These are phyloP conservation scores for Lophochroa leadbeateri DNA, from an alignment of 2,113 vertebrate species.

Conservation along the genomic window DNA sequence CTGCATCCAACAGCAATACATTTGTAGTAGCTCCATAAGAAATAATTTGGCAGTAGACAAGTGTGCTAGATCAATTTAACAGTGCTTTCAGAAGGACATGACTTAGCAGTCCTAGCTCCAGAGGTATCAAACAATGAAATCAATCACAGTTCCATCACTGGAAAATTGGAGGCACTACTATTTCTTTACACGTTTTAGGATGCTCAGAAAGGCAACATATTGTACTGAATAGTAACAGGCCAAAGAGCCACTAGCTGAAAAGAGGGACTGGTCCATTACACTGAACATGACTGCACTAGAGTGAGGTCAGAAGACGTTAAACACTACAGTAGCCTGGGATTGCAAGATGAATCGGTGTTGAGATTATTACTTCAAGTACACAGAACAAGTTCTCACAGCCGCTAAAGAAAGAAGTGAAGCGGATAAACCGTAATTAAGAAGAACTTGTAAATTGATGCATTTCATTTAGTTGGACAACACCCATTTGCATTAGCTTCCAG, in stretches of 20 bases:
- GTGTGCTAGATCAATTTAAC: neutral
- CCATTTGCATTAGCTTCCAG: constrained; percentile 27
- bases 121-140: neutral
- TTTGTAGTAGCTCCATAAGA: neutral
- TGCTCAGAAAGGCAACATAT: neutral
- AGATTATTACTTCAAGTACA: neutral
- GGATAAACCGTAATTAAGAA: constrained; percentile 45
- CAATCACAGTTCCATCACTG: neutral
- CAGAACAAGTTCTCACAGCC: constrained; percentile 27
- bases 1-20: neutral
- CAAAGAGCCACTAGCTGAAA: neutral
- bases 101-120: neutral
- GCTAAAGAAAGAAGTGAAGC: neutral
- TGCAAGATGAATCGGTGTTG: neutral
- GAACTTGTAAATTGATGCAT: constrained; percentile 23
- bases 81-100: neutral
- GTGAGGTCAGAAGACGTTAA: neutral
- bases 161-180: neutral
- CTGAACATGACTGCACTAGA: neutral
- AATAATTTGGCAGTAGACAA: neutral
- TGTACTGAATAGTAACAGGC: neutral
- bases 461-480: constrained; percentile 42
- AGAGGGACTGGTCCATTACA: neutral
- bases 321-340: neutral
- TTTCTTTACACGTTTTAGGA: neutral